phyloP scores from a whole-genome alignment of 2,888 invertebrate species.

The Trissonchulus latispiculum region DNA sequence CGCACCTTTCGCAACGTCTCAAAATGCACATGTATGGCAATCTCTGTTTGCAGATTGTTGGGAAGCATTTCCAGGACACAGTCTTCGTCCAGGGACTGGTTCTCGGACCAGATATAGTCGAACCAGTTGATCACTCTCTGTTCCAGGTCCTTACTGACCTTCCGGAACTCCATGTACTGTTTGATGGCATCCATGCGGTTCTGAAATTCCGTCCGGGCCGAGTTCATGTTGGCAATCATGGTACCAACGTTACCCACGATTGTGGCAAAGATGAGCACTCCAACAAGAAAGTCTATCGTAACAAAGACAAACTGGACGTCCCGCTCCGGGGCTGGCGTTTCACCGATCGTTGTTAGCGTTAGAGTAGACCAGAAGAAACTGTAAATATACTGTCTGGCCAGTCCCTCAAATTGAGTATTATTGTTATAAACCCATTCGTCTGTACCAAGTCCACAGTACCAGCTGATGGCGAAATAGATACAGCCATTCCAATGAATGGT shows the following conservation, averaged over 20 bases:
- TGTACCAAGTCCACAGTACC: constrained; percentile 42
- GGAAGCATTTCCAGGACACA: constrained; percentile 65
- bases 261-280: constrained; percentile 89
- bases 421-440: constrained; percentile 46
- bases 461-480: constrained; percentile 42
- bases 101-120: constrained; percentile 82
- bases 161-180: constrained; percentile 74
- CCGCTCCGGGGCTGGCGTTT: constrained; percentile 77
- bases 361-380: constrained; percentile 45
- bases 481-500: constrained; percentile 45
- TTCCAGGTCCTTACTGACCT: constrained; percentile 63
- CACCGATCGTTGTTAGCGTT: constrained; percentile 44
- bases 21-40: constrained; percentile 88
- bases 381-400: constrained; percentile 43
- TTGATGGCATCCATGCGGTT: constrained; percentile 74
- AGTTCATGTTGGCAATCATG: constrained; percentile 81
- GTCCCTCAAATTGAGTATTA: constrained; percentile 30
- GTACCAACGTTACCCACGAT: constrained; percentile 91
- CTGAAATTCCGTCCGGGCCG: constrained; percentile 84
- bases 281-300: constrained; percentile 80
- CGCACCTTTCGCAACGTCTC: constrained; percentile 75
- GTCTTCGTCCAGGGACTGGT: constrained; percentile 67
- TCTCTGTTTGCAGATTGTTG: constrained; percentile 87
- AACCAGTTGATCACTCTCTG: constrained; percentile 79
- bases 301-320: constrained; percentile 86